Evolutionary conservation across 1,140 invertebrate species (phyloP).

Genomic region (Brachionus angularis): DNA sequence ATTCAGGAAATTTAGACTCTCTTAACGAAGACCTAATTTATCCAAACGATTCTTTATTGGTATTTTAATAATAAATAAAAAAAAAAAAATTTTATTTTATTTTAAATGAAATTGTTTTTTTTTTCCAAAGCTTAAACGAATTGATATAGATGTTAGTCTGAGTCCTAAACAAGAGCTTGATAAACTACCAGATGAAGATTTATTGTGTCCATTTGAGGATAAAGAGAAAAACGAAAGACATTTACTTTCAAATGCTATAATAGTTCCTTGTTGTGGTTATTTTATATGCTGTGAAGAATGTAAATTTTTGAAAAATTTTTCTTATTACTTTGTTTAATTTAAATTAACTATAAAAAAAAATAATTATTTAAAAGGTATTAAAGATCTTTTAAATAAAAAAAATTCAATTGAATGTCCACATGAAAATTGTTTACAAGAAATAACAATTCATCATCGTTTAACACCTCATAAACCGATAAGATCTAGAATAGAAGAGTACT

Average conservation of each 20-base stretch:
- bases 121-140: slow-evolving; percentile 13
- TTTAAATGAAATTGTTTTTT: slow-evolving; percentile 8
- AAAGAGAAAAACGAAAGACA: slow-evolving; percentile 19
- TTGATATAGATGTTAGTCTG: background rate
- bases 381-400: background rate
- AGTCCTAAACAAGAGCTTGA: background rate
- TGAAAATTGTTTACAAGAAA: slow-evolving; percentile 23
- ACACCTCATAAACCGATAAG: slow-evolving; percentile 35
- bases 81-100: background rate
- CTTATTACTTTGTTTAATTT: background rate
- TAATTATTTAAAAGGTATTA: background rate
- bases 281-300: slow-evolving; percentile 43
- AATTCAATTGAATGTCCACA: slow-evolving; percentile 18
- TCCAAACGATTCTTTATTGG: no score
- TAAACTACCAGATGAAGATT: slow-evolving; percentile 20
- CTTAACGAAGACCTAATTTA: no score
- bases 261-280: slow-evolving; percentile 44
- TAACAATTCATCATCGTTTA: slow-evolving; percentile 22
- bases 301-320: background rate
- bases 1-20: no score
- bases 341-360: background rate
- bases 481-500: slow-evolving; percentile 9
- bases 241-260: slow-evolving; percentile 30
- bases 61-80: no score
- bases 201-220: slow-evolving; percentile 33